Evolutionary conservation across 2,888 invertebrate genomes (phyloP).

Genomic region (Chironomus riparius): DNA sequence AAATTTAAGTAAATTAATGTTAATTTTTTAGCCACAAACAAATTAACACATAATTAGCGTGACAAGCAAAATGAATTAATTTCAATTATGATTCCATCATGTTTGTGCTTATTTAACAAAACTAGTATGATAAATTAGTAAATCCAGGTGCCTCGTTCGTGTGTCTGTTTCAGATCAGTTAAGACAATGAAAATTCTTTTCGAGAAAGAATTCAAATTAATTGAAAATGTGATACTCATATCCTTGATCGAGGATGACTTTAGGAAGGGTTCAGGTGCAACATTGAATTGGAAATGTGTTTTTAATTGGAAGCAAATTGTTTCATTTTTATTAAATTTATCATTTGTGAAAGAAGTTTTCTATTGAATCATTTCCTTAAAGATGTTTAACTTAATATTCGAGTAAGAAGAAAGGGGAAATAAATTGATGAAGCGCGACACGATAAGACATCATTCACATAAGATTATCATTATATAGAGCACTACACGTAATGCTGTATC

Average conservation of each 20-base stretch:
- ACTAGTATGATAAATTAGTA: too few relatives aligned
- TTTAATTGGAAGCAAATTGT: slow-evolving; percentile 25
- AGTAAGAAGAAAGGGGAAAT: background rate
- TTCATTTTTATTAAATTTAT: background rate
- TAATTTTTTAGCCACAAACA: slow-evolving; percentile 16
- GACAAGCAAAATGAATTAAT: slow-evolving; percentile 15
- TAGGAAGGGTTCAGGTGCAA: background rate
- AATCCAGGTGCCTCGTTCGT: background rate
- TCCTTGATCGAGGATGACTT: too few relatives aligned
- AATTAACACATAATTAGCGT: slow-evolving; percentile 24
- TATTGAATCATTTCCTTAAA: slow-evolving; percentile 11
- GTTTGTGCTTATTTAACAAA: background rate
- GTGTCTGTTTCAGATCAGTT: background rate
- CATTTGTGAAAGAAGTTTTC: background rate
- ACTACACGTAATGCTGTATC: background rate
- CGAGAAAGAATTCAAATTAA: background rate
- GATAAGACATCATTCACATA: background rate
- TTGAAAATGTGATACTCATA: background rate
- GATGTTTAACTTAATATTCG: background rate
- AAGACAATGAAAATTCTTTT: background rate
- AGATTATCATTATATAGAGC: background rate
- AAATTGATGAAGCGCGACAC: background rate
- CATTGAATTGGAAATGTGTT: background rate
- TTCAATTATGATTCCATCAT: background rate
- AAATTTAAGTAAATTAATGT: slow-evolving; percentile 16